phyloP scores from a whole-genome alignment of 2,113 vertebrate species.

The Mormyrus iriodes region DNA sequence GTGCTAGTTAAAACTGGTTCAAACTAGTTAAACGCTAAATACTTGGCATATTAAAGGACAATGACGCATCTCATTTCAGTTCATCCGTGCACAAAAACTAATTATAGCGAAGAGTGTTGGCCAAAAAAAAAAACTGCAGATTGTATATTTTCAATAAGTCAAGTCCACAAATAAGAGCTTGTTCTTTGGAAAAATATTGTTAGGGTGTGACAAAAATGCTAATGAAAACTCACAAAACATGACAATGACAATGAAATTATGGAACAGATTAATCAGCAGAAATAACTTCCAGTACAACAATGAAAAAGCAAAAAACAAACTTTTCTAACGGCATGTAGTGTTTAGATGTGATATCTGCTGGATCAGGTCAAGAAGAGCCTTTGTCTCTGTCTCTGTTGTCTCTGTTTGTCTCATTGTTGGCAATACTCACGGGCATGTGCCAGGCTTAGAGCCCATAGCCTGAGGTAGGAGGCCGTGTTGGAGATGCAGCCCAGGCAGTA shows the following conservation, averaged over 20 bases:
- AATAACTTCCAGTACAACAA: background rate
- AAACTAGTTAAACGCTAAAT: background rate
- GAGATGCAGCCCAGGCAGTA: constrained; percentile 94
- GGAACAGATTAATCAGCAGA: background rate
- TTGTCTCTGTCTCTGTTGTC: too few relatives aligned
- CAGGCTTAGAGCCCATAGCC: constrained; percentile 94
- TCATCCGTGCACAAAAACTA: background rate
- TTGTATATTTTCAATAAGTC: background rate
- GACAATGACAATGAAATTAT: background rate
- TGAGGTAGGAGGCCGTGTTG: constrained; percentile 91
- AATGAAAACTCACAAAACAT: background rate
- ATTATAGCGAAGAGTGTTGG: background rate
- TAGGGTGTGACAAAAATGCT: background rate
- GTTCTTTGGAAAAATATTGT: background rate
- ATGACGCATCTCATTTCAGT: background rate
- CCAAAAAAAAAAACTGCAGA: background rate
- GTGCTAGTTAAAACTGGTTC: background rate
- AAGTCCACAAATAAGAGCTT: background rate
- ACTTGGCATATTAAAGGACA: background rate
- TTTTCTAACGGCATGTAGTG: background rate
- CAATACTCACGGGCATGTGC: constrained; percentile 89
- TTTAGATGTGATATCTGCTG: background rate
- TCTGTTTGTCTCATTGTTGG: background rate
- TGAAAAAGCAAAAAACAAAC: background rate
- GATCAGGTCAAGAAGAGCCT: background rate